phyloP scores from a whole-genome alignment of 2,888 invertebrate species.

The Phortica magna region DNA sequence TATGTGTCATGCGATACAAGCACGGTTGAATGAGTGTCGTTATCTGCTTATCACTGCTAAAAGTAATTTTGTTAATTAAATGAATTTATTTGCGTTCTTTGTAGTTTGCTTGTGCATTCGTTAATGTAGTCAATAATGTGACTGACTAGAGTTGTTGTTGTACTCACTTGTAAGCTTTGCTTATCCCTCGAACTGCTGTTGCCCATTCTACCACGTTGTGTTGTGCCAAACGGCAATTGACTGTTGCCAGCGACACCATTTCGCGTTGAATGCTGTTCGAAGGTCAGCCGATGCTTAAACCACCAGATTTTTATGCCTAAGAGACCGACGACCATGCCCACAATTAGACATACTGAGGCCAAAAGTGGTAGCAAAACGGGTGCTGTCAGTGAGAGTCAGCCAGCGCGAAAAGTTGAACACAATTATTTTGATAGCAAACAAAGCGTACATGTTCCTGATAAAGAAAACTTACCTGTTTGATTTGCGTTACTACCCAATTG shows the following conservation, averaged over 20 bases:
- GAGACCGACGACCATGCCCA: conserved; percentile 69
- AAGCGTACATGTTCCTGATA: not conserved
- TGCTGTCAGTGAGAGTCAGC: conserved; percentile 27
- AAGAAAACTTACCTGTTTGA: conserved; percentile 40
- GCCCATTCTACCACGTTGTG: conserved; percentile 41
- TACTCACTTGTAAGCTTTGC: conserved; percentile 6
- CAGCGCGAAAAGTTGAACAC: conserved; percentile 42
- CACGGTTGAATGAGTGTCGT: not conserved
- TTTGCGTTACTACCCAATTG: conserved; percentile 58
- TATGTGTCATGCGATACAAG: not conserved
- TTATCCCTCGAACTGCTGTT: conserved; percentile 7
- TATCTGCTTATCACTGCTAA: conserved; percentile 20
- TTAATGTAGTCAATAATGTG: not conserved
- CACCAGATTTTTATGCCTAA: conserved; percentile 79
- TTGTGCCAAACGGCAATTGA: not conserved
- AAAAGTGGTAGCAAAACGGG: conserved; percentile 43
- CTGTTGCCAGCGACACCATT: conserved; percentile 47
- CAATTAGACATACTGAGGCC: conserved; percentile 55
- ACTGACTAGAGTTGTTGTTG: not conserved
- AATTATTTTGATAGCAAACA: not conserved
- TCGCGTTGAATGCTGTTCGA: conserved; percentile 58
- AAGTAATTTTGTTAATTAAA: conserved; percentile 22
- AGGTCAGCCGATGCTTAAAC: conserved; percentile 78
- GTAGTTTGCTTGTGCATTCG: not conserved
- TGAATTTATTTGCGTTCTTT: conserved; percentile 8